Conservation (phyloP, 2,797 vertebrate genomes). For the Fistularia tabacaria region DNA sequence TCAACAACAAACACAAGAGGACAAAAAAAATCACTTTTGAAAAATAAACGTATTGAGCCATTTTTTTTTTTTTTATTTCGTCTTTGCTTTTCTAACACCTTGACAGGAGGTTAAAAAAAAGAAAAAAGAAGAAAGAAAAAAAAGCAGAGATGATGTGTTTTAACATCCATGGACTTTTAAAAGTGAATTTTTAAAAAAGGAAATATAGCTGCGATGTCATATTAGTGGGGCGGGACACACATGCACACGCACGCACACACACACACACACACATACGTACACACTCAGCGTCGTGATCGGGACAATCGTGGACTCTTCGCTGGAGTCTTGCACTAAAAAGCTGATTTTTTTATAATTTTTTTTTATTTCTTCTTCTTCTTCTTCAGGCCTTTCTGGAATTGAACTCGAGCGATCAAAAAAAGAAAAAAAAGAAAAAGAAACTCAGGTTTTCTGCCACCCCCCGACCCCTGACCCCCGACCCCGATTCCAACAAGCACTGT, state of each 20-base stretch:
- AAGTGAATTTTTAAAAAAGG: background rate
- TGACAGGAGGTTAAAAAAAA: conserved; percentile 1
- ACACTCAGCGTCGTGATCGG: conserved; percentile 49
- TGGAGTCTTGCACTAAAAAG: too few species aligned
- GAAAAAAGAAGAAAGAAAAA: background rate
- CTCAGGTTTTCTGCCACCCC: conserved; percentile 68
- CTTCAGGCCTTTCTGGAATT: background rate
- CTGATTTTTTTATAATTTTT: conserved; percentile 1
- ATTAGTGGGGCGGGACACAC: background rate
- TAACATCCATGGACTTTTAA: conserved; percentile 15
- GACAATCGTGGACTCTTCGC: conserved; percentile 59
- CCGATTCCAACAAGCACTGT: conserved; percentile 64
- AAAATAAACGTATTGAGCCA: conserved; percentile 48
- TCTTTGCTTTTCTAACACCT: conserved; percentile 34
- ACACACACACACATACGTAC: conserved; percentile 3
- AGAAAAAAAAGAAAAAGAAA: conserved; percentile 13
- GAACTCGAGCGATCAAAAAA: conserved; percentile 1
- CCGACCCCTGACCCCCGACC: conserved; percentile 50
- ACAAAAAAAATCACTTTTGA: conserved; percentile 29
- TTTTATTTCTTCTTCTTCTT: conserved; percentile 47
- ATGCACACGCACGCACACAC: too few species aligned
- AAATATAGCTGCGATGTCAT: conserved; percentile 43
- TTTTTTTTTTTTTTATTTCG: conserved; percentile 35
- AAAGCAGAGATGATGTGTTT: conserved; percentile 42
- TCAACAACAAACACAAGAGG: conserved; percentile 39